These are phyloP conservation scores for Cynopterus sphinx DNA, from an alignment of 2,797 vertebrate species.

Conservation along the genomic window DNA sequence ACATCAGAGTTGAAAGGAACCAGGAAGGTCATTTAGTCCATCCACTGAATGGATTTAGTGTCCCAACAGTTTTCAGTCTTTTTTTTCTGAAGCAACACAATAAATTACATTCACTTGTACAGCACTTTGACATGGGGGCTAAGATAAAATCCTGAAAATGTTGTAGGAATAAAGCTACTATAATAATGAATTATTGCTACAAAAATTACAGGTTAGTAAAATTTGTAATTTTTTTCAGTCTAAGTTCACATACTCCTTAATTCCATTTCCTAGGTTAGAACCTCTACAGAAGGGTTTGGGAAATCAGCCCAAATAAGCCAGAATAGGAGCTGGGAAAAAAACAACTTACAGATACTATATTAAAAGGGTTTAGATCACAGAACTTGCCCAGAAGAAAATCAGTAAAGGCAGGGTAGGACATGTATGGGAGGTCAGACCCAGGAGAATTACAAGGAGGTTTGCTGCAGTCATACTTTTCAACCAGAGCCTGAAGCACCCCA, in stretches of 20 bases:
- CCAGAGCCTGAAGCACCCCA: background rate
- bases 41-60: background rate
- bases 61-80: background rate
- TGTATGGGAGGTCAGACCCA: background rate
- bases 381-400: background rate
- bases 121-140: background rate
- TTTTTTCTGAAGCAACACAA: background rate
- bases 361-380: background rate
- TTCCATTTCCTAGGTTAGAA: background rate
- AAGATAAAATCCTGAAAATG: conserved; percentile 19
- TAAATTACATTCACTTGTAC: background rate
- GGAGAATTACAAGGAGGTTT: background rate
- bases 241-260: background rate
- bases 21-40: background rate
- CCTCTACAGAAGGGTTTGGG: background rate
- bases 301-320: background rate
- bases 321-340: background rate
- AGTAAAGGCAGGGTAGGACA: background rate
- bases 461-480: background rate
- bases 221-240: background rate
- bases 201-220: background rate
- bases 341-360: background rate
- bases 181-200: background rate
- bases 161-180: background rate
- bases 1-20: background rate